phyloP scores from a whole-genome alignment of 2,888 invertebrate genomes.

The Tenthredo mesomela region DNA sequence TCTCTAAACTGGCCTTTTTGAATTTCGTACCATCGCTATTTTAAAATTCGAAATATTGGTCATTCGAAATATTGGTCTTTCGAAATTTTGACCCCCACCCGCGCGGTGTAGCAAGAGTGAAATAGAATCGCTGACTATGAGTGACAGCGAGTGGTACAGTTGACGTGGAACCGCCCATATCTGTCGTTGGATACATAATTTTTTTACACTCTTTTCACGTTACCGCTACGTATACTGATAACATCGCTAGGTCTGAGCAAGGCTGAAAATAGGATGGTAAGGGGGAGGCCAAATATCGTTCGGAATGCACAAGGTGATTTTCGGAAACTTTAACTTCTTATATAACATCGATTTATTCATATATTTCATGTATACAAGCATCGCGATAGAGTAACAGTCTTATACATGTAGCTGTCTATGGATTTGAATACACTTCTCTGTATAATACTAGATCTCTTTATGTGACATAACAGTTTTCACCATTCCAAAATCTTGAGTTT shows the following conservation, averaged over 20 bases:
- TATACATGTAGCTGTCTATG: not conserved
- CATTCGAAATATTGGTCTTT: no score
- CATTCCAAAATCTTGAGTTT: not conserved
- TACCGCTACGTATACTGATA: not conserved
- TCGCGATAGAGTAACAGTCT: not conserved
- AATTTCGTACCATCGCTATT: no score
- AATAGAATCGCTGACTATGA: no score
- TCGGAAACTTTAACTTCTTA: no score
- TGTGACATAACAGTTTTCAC: not conserved
- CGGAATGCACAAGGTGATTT: not conserved
- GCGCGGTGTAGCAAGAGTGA: no score
- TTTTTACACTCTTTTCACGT: not conserved
- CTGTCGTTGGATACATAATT: not conserved
- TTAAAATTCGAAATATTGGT: no score
- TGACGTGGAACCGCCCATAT: no score
- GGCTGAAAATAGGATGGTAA: not conserved
- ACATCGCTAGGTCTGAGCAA: not conserved
- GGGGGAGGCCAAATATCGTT: not conserved
- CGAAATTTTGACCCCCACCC: no score
- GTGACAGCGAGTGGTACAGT: no score
- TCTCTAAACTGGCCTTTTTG: no score
- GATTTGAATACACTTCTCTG: not conserved
- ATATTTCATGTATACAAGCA: not conserved
- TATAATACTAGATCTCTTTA: slow-evolving; percentile 4
- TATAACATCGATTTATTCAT: not conserved